phyloP scores from a whole-genome alignment of 2,797 vertebrate genomes.

The Mormyrops boulengeri region DNA sequence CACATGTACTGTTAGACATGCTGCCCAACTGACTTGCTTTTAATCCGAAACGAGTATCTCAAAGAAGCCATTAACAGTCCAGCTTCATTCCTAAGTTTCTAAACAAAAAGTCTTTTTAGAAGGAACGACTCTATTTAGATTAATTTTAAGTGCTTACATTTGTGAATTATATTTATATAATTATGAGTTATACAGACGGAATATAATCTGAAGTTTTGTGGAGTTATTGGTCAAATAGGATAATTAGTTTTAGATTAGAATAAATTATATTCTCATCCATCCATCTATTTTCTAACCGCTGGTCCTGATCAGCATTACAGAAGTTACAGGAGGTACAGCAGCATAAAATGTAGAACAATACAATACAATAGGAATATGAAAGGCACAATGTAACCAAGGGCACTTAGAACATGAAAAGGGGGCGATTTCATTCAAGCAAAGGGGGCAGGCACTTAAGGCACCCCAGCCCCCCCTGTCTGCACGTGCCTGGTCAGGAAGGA shows the following conservation, averaged over 20 bases:
- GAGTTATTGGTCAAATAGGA: not conserved
- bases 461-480: too few relatives aligned
- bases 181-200: not conserved
- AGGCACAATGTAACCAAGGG: not conserved
- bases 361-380: not conserved
- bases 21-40: not conserved
- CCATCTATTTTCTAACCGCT: not conserved
- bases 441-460: too few relatives aligned
- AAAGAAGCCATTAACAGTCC: not conserved
- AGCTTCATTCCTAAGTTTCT: not conserved
- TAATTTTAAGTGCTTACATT: not conserved
- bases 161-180: not conserved
- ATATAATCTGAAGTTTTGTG: not conserved
- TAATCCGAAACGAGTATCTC: not conserved
- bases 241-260: not conserved
- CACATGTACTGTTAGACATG: not conserved
- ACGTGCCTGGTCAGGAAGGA: too few relatives aligned
- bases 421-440: too few relatives aligned
- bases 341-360: not conserved
- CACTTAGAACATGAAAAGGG: too few relatives aligned
- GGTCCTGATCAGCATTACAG: not conserved
- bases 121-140: not conserved
- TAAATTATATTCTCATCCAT: not conserved
- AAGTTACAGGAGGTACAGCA: not conserved
- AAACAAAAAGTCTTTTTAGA: not conserved